A percentile compares a stretch with the other conserved stretches of the same genome.
Conservation (phyloP, 1,140 invertebrate species). For the Micrasema minimum region DNA sequence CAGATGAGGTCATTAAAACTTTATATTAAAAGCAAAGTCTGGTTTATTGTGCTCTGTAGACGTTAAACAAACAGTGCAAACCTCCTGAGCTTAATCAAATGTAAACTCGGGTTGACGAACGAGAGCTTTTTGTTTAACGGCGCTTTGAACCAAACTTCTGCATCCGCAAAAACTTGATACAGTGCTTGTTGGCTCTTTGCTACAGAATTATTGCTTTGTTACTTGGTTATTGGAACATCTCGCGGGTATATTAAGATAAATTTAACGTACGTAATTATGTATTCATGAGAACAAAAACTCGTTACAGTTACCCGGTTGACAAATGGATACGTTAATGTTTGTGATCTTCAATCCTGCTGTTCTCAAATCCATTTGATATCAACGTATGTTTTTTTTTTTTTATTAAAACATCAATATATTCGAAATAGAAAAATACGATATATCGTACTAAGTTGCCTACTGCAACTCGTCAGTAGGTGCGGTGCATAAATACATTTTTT, state of each 20-base stretch:
- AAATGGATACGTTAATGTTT: too few relatives aligned
- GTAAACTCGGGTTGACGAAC: conserved; percentile 49
- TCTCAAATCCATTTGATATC: too few relatives aligned
- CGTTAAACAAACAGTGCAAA: conserved; percentile 47
- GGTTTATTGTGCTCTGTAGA: conserved; percentile 51
- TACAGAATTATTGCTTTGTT: conserved; percentile 22
- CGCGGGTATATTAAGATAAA: conserved; percentile 2
- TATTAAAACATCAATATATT: too few relatives aligned
- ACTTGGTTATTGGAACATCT: not conserved
- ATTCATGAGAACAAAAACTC: not conserved
- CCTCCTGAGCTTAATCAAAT: conserved; percentile 49
- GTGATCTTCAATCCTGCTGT: too few relatives aligned
- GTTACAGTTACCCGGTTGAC: too few relatives aligned
- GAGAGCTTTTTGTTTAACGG: conserved; percentile 52
- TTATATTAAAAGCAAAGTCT: conserved; percentile 54
- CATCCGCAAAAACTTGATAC: conserved; percentile 26
- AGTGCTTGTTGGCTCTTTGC: not conserved
- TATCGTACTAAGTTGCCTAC: too few relatives aligned
- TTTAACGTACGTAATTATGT: not conserved
- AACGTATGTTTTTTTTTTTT: too few relatives aligned
- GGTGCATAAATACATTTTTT: too few relatives aligned
- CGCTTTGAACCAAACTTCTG: conserved; percentile 44
- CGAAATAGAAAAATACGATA: too few relatives aligned
- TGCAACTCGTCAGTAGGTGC: too few relatives aligned
- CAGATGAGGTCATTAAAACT: conserved; percentile 52